A percentile compares a stretch with the other conserved stretches of the same genome.
Conservation (phyloP, 1,140 invertebrate genomes). For the Brachionus calyciflorus region DNA sequence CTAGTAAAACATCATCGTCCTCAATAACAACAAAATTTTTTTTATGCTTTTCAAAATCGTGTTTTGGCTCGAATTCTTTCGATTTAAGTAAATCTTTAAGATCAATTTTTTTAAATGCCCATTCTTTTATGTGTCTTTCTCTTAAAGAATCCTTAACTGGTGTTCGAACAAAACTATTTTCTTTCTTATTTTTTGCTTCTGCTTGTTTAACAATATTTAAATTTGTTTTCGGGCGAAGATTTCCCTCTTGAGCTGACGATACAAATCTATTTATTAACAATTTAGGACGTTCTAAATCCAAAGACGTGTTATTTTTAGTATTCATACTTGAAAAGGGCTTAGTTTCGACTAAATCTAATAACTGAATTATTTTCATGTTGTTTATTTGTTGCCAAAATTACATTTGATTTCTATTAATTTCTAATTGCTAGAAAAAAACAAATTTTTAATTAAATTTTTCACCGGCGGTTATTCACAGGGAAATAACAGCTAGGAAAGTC, state of each 20-base stretch:
- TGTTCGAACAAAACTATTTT: background rate
- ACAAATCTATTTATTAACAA: conserved; percentile 12
- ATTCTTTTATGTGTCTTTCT: conserved; percentile 18
- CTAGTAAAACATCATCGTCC: background rate
- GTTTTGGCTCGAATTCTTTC: background rate
- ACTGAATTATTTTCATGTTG: background rate
- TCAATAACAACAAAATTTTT: background rate
- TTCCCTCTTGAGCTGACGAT: conserved; percentile 11
- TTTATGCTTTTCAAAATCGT: background rate
- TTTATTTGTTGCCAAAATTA: too few species aligned
- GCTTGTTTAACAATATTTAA: background rate
- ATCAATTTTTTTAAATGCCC: conserved; percentile 28
- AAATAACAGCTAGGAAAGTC: too few species aligned
- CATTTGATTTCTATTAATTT: too few species aligned
- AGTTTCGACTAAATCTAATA: background rate
- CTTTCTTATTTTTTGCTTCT: background rate
- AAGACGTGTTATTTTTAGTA: conserved; percentile 2
- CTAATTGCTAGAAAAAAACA: too few species aligned
- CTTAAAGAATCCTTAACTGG: conserved; percentile 1
- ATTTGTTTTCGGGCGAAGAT: background rate
- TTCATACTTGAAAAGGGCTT: background rate
- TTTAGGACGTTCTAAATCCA: conserved; percentile 5
- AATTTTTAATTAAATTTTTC: too few species aligned
- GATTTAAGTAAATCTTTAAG: conserved; percentile 5
- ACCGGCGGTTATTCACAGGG: too few species aligned